These are phyloP conservation scores for Penaeus japonicus DNA, from an alignment of 1,140 invertebrate species.

Conservation along the genomic window DNA sequence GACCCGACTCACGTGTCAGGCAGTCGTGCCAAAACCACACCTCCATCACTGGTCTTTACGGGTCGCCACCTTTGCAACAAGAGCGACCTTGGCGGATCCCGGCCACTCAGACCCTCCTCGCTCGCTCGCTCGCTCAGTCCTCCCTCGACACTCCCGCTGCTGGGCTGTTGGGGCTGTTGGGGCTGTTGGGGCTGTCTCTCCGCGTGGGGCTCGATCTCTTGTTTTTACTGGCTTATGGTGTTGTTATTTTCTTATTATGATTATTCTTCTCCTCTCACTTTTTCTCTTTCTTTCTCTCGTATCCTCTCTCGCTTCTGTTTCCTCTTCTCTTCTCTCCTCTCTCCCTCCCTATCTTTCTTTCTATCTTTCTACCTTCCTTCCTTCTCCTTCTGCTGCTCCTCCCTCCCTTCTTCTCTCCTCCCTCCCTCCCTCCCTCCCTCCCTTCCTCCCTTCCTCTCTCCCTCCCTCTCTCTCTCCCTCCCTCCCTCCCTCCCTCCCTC, in stretches of 20 bases:
- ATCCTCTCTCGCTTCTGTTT: background rate
- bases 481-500: background rate
- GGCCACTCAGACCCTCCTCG: too few relatives aligned
- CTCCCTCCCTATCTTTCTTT: background rate
- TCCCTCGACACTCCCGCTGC: too few relatives aligned
- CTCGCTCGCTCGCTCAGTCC: too few relatives aligned
- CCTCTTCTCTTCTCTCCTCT: background rate
- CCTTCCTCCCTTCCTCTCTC: background rate
- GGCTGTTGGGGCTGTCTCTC: too few relatives aligned
- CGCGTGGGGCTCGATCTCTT: too few relatives aligned
- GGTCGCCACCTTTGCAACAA: too few relatives aligned
- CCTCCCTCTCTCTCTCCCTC: background rate
- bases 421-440: background rate
- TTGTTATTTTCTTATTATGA: too few relatives aligned
- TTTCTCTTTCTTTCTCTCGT: background rate
- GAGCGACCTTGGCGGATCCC: too few relatives aligned
- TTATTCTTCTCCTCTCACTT: too few relatives aligned
- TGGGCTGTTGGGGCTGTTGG: too few relatives aligned
- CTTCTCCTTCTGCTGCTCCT: background rate
- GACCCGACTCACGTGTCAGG: background rate
- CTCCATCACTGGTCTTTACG: too few relatives aligned
- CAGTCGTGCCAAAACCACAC: background rate
- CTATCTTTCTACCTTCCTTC: background rate
- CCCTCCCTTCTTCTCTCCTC: background rate
- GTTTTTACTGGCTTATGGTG: too few relatives aligned